Evolutionary conservation across 1,140 invertebrate genomes (phyloP).

Genomic region (Sitophilus oryzae): DNA sequence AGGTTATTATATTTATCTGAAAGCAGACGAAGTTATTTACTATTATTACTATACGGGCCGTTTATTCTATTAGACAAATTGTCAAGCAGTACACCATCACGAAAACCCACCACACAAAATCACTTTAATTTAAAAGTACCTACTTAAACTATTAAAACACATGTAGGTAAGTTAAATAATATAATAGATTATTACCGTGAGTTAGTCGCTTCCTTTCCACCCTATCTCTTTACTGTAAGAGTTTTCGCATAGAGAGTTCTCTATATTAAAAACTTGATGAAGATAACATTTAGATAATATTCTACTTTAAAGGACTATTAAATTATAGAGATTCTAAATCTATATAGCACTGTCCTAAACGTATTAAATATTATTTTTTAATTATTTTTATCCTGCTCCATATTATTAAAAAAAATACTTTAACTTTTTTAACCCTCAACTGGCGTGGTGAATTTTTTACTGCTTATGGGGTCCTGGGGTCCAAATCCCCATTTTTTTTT

Average conservation of each 20-base stretch:
- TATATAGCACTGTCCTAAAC: no score
- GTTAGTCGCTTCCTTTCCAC: slow-evolving; percentile 20
- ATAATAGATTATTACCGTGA: slow-evolving; percentile 20
- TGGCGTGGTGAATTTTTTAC: no score
- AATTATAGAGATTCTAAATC: no score
- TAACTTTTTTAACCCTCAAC: no score
- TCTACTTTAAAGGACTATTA: no score
- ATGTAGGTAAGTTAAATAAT: slow-evolving; percentile 23
- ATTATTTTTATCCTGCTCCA: no score
- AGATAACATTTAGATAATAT: background rate
- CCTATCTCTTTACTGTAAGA: slow-evolving; percentile 8
- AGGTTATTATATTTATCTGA: no score
- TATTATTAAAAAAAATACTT: no score
- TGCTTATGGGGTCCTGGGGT: no score
- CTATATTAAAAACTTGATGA: background rate
- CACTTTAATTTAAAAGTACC: slow-evolving; percentile 16
- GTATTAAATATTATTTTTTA: no score
- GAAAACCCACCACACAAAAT: slow-evolving; percentile 4
- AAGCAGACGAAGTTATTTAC: background rate
- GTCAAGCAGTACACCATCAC: background rate
- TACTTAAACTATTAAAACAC: slow-evolving; percentile 25
- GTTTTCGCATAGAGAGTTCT: slow-evolving; percentile 10
- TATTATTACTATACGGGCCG: background rate
- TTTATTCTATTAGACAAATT: slow-evolving; percentile 1
- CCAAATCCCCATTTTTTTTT: no score